Conservation (phyloP, 23 tunicate species). For the Styela plicata region DNA sequence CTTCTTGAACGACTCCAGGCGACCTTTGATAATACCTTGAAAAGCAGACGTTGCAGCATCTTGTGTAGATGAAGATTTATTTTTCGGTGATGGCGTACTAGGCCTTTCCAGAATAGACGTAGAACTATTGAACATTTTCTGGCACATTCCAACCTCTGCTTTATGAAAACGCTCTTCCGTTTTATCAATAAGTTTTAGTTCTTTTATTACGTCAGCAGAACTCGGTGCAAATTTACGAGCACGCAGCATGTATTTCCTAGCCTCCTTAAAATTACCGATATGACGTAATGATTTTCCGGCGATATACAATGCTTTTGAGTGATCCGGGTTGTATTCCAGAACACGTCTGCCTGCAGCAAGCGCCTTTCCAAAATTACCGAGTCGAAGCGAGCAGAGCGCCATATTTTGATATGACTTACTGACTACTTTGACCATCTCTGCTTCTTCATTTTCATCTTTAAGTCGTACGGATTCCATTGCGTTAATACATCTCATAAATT, state of each 20-base stretch:
- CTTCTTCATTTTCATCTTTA: slow-evolving; percentile 55
- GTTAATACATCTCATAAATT: slow-evolving; percentile 64
- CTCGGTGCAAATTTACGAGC: slow-evolving; percentile 43
- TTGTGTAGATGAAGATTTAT: background rate
- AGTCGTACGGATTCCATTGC: slow-evolving; percentile 52
- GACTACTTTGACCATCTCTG: slow-evolving; percentile 23
- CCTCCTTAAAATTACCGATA: slow-evolving; percentile 36
- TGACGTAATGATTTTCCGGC: slow-evolving; percentile 70
- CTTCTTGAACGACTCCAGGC: slow-evolving; percentile 1
- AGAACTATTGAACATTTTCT: slow-evolving; percentile 49
- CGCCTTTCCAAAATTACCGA: slow-evolving; percentile 74
- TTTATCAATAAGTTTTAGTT: slow-evolving; percentile 42
- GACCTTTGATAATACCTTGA: background rate
- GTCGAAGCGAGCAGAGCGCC: slow-evolving; percentile 58
- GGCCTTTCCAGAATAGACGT: no score
- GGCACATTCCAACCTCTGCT: slow-evolving; percentile 57
- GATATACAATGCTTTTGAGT: slow-evolving; percentile 80
- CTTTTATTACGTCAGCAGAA: slow-evolving; percentile 53
- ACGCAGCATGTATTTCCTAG: slow-evolving; percentile 47
- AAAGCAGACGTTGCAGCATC: background rate
- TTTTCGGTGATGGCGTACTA: background rate
- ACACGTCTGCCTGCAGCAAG: slow-evolving; percentile 52
- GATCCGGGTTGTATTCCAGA: slow-evolving; percentile 39
- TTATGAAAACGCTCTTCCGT: slow-evolving; percentile 20
- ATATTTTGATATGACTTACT: slow-evolving; percentile 65